phyloP scores from a whole-genome alignment of 2,113 vertebrate species.

The Pseudonaja textilis region DNA sequence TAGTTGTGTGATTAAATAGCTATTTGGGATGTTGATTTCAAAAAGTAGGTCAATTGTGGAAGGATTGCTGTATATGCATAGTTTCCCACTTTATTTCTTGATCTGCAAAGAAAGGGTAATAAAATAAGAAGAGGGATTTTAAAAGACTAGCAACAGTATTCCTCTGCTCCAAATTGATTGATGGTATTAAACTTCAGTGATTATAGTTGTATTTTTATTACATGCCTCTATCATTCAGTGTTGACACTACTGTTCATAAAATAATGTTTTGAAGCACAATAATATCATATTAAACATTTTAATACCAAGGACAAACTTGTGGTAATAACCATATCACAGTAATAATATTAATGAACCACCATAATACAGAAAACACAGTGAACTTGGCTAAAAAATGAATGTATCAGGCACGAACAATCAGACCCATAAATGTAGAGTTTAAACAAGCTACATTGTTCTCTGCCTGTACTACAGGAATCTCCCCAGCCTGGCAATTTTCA shows the following conservation, averaged over 20 bases:
- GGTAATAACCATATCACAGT: not conserved
- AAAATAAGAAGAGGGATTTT: conserved; percentile 28
- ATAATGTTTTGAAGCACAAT: not conserved
- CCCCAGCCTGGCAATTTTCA: not conserved
- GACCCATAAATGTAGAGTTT: not conserved
- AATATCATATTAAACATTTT: not conserved
- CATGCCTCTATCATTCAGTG: not conserved
- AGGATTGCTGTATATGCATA: conserved; percentile 2
- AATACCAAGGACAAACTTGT: not conserved
- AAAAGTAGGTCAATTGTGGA: conserved; percentile 40
- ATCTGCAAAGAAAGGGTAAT: conserved; percentile 25
- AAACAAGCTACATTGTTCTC: not conserved
- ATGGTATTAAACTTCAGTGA: conserved; percentile 36
- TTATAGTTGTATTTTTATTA: not conserved
- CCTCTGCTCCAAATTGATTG: conserved; percentile 15
- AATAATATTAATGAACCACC: not conserved
- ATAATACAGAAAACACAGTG: not conserved
- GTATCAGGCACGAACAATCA: not conserved
- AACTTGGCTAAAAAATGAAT: not conserved
- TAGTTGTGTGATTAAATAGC: conserved; percentile 71
- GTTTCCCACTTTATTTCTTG: conserved; percentile 40
- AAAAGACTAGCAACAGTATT: conserved; percentile 37
- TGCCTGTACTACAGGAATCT: not conserved
- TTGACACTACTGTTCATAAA: not conserved
- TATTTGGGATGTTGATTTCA: conserved; percentile 37